Conservation (phyloP, 2,888 invertebrate species). For the Lasioglossum lativentre region DNA sequence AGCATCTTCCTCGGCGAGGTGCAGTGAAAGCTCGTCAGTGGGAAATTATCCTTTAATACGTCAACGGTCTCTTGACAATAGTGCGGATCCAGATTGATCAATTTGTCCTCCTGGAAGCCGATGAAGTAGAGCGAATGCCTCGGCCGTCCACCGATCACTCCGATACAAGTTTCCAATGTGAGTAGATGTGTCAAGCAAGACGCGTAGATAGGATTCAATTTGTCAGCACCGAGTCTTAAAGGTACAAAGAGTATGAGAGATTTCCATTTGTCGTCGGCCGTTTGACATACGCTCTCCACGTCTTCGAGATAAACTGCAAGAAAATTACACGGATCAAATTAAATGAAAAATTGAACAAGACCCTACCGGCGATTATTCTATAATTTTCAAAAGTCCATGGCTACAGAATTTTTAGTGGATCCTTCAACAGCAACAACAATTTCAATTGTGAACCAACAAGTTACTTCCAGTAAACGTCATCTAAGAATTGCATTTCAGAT, state of each 20-base stretch:
- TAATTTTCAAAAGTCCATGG: no score
- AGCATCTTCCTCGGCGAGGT: constrained; percentile 94
- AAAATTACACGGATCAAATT: background rate
- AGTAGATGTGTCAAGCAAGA: constrained; percentile 93
- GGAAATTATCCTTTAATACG: constrained; percentile 92
- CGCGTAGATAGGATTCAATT: constrained; percentile 93
- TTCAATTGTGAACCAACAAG: no score
- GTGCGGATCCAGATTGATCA: constrained; percentile 97
- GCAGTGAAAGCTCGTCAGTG: constrained; percentile 93
- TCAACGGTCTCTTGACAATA: constrained; percentile 97
- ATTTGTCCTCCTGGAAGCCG: constrained; percentile 96
- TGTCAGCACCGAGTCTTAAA: constrained; percentile 94
- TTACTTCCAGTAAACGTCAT: no score
- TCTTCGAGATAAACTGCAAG: constrained; percentile 81
- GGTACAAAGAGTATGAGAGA: constrained; percentile 94
- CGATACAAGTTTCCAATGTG: constrained; percentile 93
- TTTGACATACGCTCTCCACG: constrained; percentile 76
- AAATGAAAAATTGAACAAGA: background rate
- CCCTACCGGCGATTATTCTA: background rate
- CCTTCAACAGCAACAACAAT: no score
- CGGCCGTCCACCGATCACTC: constrained; percentile 96
- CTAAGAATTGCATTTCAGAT: no score
- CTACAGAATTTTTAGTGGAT: no score
- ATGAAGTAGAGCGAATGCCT: constrained; percentile 97
- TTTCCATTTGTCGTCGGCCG: constrained; percentile 88